Conservation (phyloP, 2,888 invertebrate genomes). For the Conistra vaccinii region DNA sequence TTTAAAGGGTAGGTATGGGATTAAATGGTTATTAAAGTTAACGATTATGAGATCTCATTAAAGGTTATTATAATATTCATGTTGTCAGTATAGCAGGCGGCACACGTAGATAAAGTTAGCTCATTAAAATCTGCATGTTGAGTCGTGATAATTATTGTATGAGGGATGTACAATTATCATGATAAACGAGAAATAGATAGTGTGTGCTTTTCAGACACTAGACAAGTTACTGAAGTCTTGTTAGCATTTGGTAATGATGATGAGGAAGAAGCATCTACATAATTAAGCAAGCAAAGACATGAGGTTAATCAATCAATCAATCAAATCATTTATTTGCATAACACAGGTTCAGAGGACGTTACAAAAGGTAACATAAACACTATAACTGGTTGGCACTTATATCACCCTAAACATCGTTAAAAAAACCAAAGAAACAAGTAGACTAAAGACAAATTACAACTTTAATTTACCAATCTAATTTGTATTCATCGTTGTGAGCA, state of each 20-base stretch:
- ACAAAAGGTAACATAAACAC: too few relatives aligned
- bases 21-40: slow-evolving; percentile 7
- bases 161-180: not conserved
- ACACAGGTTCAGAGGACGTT: too few relatives aligned
- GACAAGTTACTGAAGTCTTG: too few relatives aligned
- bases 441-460: too few relatives aligned
- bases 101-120: slow-evolving; percentile 22
- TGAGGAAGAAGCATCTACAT: too few relatives aligned
- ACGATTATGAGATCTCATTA: slow-evolving; percentile 5
- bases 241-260: not conserved
- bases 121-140: slow-evolving; percentile 25
- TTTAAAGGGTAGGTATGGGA: not conserved
- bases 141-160: slow-evolving; percentile 20
- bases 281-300: not conserved
- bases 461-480: not conserved
- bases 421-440: not conserved
- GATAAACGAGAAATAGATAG: not conserved
- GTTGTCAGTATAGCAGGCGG: slow-evolving; percentile 2
- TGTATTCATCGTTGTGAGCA: too few relatives aligned
- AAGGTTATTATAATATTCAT: slow-evolving; percentile 20
- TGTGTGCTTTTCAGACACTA: not conserved
- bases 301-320: too few relatives aligned
- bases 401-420: not conserved
- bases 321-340: too few relatives aligned
- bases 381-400: not conserved